Base-by-base conservation (phyloP, 2,888 invertebrate species). In the Drosophila antonietae region DNA sequence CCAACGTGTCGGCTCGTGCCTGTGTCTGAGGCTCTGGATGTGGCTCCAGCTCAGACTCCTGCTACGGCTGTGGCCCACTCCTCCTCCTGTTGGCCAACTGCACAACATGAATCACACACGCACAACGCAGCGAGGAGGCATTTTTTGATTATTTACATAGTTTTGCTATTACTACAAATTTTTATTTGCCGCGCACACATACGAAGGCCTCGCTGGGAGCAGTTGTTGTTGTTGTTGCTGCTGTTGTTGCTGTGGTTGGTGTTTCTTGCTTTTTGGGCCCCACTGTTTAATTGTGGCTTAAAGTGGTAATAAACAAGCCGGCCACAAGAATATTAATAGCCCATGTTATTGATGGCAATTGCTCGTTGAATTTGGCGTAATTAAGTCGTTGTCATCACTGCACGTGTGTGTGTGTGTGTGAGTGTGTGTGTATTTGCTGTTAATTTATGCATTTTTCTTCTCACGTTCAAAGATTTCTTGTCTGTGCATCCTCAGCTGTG, bases 311-410 rank as follows among this genome's bases (percentile, higher is more conserved):
- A 85, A 82, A 82, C 88, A 81, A 88, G 81, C 88, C 88, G 71
- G 78, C 73, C 77, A 56, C 79, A 81, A 86, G 86, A 86, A 86
- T 88, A 88, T 90, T 90, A 88, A 88, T 90, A 85, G 88, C 73
- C 81, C 83, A 73, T 85, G 90, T 89, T 90, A 89, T 90, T 90
- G 90, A 89, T 89, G 90, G 89, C 90, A 90, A 89, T 88, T 90
- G 87, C 81, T 89, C 88, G 89, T 88, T 90, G 86, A 89, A 80
- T 90, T 84, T 88, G 90, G 88, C 90, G 89, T 89, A 89, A 89
- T 89, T 90, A 89, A 89, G 89, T 89, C 90, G 90, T 89, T 88
- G 88, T 83, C 83, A 73, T 78, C 66, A 70, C 46, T 61, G 41
- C 69, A 49, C 39, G 44, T 56, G 39, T 49, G 33, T 57, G n/a